phyloP scores from a whole-genome alignment of 2,113 vertebrate genomes.

The Hyperoodon ampullatus region DNA sequence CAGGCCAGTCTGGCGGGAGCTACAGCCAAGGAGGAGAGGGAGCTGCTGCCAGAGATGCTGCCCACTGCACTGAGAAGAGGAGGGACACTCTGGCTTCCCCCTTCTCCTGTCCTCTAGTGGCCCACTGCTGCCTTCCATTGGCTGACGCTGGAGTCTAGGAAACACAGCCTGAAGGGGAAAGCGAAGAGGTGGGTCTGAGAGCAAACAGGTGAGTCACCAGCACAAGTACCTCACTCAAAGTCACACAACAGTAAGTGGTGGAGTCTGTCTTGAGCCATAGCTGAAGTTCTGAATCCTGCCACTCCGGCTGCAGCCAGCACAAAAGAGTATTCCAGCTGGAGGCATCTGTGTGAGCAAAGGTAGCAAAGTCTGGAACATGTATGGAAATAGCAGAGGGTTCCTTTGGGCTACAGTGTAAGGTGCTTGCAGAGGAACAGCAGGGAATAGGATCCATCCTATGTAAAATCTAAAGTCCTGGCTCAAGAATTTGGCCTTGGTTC shows the following conservation, averaged over 20 bases:
- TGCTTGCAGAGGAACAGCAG: background rate
- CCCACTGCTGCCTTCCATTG: background rate
- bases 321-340: background rate
- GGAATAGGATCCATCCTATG: rapidly evolving
- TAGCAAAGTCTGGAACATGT: background rate
- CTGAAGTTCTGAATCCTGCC: background rate
- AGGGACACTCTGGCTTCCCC: background rate
- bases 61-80: background rate
- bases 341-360: background rate
- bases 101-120: background rate
- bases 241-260: background rate
- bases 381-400: background rate
- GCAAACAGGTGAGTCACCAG: background rate
- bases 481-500: background rate
- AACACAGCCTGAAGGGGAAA: background rate
- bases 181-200: background rate
- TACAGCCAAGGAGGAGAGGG: background rate
- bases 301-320: background rate
- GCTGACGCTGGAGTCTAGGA: background rate
- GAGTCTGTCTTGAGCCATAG: background rate
- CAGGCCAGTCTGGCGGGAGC: background rate
- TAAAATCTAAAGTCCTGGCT: background rate
- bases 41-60: background rate
- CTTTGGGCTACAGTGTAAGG: background rate
- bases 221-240: background rate